Percentiles rank a stretch among this genome's conserved stretches.
Evolutionary conservation across 2,888 invertebrate species (phyloP).

Genomic region (Anaspis maculata): DNA sequence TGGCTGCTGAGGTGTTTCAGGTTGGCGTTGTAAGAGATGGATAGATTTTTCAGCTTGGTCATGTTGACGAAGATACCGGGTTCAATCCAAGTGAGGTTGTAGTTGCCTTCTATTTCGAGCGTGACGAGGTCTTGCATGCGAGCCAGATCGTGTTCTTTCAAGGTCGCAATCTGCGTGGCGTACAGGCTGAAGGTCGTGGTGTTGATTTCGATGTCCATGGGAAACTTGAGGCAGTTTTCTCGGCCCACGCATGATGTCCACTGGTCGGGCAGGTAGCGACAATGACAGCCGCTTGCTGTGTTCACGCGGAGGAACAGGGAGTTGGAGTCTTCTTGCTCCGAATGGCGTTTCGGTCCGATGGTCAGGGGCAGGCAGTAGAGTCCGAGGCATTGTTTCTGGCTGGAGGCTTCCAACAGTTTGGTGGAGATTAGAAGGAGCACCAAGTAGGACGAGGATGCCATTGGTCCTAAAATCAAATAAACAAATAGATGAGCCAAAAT

Average conservation of each 20-base stretch:
- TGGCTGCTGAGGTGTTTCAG: constrained; percentile 41
- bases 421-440: no score
- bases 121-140: constrained; percentile 39
- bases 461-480: no score
- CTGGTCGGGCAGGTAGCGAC: constrained; percentile 39
- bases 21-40: constrained; percentile 49
- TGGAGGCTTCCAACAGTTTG: no score
- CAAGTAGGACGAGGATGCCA: no score
- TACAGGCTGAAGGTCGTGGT: constrained; percentile 44
- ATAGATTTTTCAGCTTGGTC: constrained; percentile 44
- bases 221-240: constrained; percentile 45
- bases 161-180: constrained; percentile 44
- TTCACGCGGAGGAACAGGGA: no score
- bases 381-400: no score
- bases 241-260: constrained; percentile 49
- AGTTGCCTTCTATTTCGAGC: constrained; percentile 50
- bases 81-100: constrained; percentile 44
- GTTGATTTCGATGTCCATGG: constrained; percentile 41
- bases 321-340: no score
- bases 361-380: no score
- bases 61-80: constrained; percentile 46
- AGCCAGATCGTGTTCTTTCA: constrained; percentile 42
- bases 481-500: no score
- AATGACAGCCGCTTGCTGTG: constrained; percentile 44
- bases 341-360: no score